Evolutionary conservation across 2,113 vertebrate species (phyloP).

Genomic region (Engraulis encrasicolus): DNA sequence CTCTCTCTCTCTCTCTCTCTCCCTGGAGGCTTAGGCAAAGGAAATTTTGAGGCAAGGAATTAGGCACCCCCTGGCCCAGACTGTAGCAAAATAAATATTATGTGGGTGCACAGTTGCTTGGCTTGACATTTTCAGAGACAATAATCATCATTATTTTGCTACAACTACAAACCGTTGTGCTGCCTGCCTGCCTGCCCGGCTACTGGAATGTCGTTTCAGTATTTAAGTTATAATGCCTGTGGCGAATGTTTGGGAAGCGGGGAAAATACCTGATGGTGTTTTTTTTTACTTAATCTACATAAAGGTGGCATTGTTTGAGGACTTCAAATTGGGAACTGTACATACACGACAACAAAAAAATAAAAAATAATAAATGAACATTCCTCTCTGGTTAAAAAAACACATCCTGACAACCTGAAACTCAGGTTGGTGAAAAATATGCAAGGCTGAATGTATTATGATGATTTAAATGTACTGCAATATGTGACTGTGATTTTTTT

Average conservation of each 20-base stretch:
- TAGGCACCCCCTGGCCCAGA: not conserved
- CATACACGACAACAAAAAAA: not conserved
- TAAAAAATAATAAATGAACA: no score
- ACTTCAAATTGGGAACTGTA: not conserved
- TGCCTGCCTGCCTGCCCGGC: not conserved
- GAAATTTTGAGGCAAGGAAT: not conserved
- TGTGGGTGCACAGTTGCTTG: not conserved
- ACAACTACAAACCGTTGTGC: not conserved
- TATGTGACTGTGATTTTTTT: not conserved
- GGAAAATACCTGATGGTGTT: not conserved
- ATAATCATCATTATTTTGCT: not conserved
- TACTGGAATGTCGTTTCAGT: not conserved
- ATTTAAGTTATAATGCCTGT: not conserved
- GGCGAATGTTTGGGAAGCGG: not conserved
- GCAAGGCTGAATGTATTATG: not conserved
- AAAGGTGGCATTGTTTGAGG: not conserved
- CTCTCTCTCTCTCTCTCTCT: not conserved
- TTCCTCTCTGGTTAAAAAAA: not conserved
- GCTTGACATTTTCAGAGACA: not conserved
- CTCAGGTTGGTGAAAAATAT: no score
- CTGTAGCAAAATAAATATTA: not conserved
- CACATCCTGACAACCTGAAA: not conserved
- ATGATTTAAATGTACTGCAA: not conserved
- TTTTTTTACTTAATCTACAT: not conserved
- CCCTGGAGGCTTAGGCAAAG: not conserved